Evolutionary conservation across 2,888 invertebrate genomes (phyloP).

Genomic region (Orthosia gothica): DNA sequence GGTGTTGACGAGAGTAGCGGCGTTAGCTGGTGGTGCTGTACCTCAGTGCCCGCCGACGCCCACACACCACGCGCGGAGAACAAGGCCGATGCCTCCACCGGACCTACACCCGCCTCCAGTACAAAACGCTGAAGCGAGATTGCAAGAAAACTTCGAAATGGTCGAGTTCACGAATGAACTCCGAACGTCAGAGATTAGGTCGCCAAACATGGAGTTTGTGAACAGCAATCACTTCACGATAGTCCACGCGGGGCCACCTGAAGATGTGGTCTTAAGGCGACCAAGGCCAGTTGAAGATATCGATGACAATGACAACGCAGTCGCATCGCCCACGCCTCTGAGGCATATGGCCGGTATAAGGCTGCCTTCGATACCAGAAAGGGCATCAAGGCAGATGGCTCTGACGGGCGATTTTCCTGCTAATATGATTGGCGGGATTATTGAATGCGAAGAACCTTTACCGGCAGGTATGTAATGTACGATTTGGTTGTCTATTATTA

Average conservation of each 20-base stretch:
- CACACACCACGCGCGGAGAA: slow-evolving; percentile 95
- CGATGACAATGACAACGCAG: slow-evolving; percentile 87
- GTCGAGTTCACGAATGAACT: slow-evolving; percentile 89
- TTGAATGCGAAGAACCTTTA: slow-evolving; percentile 95
- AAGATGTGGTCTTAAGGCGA: slow-evolving; percentile 88
- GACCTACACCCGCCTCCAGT: slow-evolving; percentile 90
- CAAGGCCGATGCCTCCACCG: slow-evolving; percentile 92
- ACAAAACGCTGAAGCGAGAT: slow-evolving; percentile 82
- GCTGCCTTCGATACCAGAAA: slow-evolving; percentile 96
- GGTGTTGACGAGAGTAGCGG: slow-evolving; percentile 91
- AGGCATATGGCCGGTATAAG: slow-evolving; percentile 94
- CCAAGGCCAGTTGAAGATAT: slow-evolving; percentile 85
- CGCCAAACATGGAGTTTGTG: slow-evolving; percentile 90
- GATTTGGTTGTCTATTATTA: slow-evolving; percentile 14
- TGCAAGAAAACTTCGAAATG: slow-evolving; percentile 87
- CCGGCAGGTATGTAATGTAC: slow-evolving; percentile 94
- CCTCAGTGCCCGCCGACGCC: slow-evolving; percentile 97
- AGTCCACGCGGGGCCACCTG: slow-evolving; percentile 89
- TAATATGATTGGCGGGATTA: slow-evolving; percentile 91
- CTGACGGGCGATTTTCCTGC: slow-evolving; percentile 90
- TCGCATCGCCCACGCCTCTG: slow-evolving; percentile 92
- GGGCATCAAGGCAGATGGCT: slow-evolving; percentile 92
- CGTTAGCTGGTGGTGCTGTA: slow-evolving; percentile 90
- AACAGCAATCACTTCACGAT: slow-evolving; percentile 92
- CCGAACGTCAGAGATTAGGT: slow-evolving; percentile 89